Base-by-base conservation (phyloP, 2,797 vertebrate genomes). In the Acanthornis magna region DNA sequence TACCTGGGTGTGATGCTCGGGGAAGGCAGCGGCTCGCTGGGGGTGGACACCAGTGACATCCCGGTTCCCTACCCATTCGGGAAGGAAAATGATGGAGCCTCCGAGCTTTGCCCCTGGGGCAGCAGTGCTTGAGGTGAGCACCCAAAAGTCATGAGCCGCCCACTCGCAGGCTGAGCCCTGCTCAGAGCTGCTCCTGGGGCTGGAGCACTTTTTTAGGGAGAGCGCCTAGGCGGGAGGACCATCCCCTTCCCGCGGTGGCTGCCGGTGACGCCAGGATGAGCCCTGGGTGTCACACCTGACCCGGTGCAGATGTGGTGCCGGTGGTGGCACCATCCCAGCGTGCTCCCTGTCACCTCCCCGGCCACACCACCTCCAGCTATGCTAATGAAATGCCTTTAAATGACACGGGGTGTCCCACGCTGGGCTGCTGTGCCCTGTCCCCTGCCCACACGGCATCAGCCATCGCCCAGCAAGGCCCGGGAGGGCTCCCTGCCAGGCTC, bases 371-470 rank as follows among this genome's bases (percentile, higher is more conserved):
- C 6, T 7, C 54, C 53, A 43, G 16, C 50, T 67, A 58, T 50
- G 58, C 78, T 43, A 53, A 62, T 1, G 0, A 68, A 89, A 84
- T 72, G 88, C 91, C 94, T 91, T 95, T 73, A 67, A 78, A 32
- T 0, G 0, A 19, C 0, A 0, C 2, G 14, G 38, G 23, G n/a
- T 15, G 40, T 9, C 18, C 57, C 9, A 0, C 1, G 1, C 70
- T 50, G 83, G 73, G 38, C 65, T 85, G 60, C 77, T 61, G 47
- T 75, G 58, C 61, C 43, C 70, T 27, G 26, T 71, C 50, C 74
- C 63, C 73, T 62, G 34, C 62, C 43, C 13, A 0, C 73, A 13
- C 0, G 1, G 66, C 62, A 12, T n/a, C 80, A 61, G 29, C 74
- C 43, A 12, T 34, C 32, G 1, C 30, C 79, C 60, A 30, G 34